Base-by-base conservation (phyloP, 2,888 invertebrate species). In the Clitarchus hookeri region DNA sequence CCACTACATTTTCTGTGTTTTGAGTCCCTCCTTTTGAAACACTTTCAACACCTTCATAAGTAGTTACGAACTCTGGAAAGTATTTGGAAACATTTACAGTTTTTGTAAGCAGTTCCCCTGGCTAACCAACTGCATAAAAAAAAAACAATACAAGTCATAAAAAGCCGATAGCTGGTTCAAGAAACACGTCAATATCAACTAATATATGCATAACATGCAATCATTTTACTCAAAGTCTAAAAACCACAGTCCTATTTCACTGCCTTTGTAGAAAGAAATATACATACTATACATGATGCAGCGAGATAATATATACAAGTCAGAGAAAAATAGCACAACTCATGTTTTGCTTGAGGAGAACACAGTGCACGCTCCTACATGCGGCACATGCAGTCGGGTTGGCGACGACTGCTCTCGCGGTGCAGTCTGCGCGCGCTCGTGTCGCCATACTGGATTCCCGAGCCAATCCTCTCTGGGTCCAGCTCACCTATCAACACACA, bases 381-480 rank as follows among this genome's bases (percentile, higher is more conserved):
- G 88, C 93, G 91, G 89, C 94, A 94, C 85, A 93, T 92, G 91
- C 93, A 93, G 86, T 93, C 93, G 2, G 93, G 92, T 36, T 92
- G 92, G 87, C 91, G 90, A 87, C 92, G 90, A 19, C 91, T 88
- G 16, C 92, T 92, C 91, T 86, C 93, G 91, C 88, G 92, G 90
- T 88, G 93, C 91, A 89, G 93, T 92, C 91, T 93, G 91, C 91
- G 93, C 91, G 90, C 93, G 91, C 90, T 94, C 91, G 90, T 94
- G 92, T 95, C 94, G 11, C 95, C 95, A 89, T 94, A 94, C 90
- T 95, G 95, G 88, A 95, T 95, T 6, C 95, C 95, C 77, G 94
- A 91, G 6, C 96, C 96, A 91, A 96, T 96, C 88, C 96, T 93
- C 90, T 97, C 96, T 0, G 96, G 96, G 90, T 97, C 97, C 88